These are phyloP conservation scores for Porites evermanni DNA, from an alignment of 92 coral and sea anemone species.

Conservation along the genomic window DNA sequence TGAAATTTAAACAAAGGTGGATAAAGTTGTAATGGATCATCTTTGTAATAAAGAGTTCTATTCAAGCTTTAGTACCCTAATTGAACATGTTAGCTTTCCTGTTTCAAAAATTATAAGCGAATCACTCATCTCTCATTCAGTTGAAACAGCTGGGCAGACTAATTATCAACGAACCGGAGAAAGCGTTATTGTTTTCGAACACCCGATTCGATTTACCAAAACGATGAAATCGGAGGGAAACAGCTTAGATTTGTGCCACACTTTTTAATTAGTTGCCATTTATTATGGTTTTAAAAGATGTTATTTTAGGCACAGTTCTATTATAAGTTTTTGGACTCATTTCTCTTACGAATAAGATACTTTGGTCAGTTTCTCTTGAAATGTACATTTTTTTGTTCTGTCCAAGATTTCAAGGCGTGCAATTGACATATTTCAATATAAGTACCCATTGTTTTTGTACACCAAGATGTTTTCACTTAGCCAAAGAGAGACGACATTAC, in stretches of 20 bases:
- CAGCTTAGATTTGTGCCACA: background rate
- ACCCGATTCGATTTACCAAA: background rate
- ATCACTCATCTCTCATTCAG: background rate
- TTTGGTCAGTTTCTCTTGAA: background rate
- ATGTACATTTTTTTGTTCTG: background rate
- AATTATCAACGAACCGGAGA: background rate
- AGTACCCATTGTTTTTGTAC: background rate
- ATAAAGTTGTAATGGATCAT: background rate
- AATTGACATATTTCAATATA: background rate
- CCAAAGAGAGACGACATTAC: constrained; percentile 19
- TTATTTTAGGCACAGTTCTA: background rate
- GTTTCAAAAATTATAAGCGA: constrained; percentile 17
- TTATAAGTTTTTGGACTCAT: background rate
- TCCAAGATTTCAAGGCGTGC: background rate
- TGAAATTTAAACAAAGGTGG: background rate
- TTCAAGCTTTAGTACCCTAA: background rate
- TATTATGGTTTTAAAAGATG: background rate
- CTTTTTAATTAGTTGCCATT: too few species aligned
- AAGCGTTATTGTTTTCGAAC: background rate
- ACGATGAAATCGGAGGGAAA: background rate
- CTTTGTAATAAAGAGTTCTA: background rate
- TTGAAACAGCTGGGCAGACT: constrained; percentile 26
- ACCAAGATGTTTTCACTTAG: constrained; percentile 5
- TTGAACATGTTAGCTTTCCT: background rate
- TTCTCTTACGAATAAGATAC: background rate